A percentile compares a stretch with the other conserved stretches of the same genome.
Evolutionary conservation across 2,888 invertebrate species (phyloP).

Genomic region (Synergus itoensis): DNA sequence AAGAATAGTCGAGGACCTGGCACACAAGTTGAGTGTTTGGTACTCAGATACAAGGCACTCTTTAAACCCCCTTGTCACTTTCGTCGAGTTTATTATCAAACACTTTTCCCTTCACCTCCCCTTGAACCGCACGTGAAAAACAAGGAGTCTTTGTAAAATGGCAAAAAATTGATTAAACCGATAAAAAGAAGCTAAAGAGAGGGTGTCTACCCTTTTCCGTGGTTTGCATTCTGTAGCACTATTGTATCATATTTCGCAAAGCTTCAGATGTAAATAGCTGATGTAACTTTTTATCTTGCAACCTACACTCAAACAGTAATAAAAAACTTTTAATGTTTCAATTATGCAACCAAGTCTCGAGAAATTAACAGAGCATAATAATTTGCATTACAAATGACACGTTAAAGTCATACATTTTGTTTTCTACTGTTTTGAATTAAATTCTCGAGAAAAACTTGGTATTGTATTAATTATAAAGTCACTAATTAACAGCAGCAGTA

Average conservation of each 20-base stretch:
- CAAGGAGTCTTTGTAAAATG: too few species aligned
- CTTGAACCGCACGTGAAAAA: background rate
- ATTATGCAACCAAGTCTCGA: background rate
- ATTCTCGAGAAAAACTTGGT: background rate
- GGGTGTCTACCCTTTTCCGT: background rate
- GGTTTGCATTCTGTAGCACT: background rate
- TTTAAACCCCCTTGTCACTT: background rate
- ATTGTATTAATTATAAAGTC: background rate
- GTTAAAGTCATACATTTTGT: background rate
- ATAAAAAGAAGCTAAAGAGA: too few species aligned
- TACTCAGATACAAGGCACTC: conserved; percentile 2
- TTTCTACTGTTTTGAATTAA: background rate
- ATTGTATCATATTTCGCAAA: too few species aligned
- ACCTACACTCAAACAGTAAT: background rate
- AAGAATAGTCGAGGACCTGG: background rate
- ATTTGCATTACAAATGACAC: conserved; percentile 27
- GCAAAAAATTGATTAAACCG: background rate
- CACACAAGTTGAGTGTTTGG: background rate
- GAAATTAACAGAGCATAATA: conserved; percentile 3
- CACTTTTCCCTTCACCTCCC: background rate
- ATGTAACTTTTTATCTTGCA: background rate
- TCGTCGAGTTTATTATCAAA: conserved; percentile 7
- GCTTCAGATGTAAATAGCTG: too few species aligned
- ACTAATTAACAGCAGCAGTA: background rate
- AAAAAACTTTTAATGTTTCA: background rate